Evolutionary conservation across 2,113 vertebrate species (phyloP).

Genomic region (Electrona antarctica): DNA sequence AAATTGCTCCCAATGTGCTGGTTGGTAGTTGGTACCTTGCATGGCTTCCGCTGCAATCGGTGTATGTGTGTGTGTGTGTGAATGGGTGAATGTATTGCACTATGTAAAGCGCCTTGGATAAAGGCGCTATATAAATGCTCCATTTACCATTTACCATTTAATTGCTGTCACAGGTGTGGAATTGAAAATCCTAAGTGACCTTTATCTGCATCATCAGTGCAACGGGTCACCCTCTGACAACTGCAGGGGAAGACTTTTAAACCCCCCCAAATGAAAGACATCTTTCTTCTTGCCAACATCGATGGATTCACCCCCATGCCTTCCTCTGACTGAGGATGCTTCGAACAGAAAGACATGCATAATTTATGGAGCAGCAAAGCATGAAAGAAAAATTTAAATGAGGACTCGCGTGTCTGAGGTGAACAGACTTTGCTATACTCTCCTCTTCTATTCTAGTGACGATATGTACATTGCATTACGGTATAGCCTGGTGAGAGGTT

Average conservation of each 20-base stretch:
- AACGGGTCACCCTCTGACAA: conserved; percentile 30
- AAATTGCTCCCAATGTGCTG: too few species aligned
- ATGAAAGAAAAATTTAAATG: conserved; percentile 47
- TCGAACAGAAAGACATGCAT: conserved; percentile 59
- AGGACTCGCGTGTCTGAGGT: conserved; percentile 43
- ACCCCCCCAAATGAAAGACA: background rate
- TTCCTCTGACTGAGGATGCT: conserved; percentile 49
- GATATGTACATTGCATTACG: background rate
- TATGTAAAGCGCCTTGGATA: too few species aligned
- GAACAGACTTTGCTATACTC: conserved; percentile 23
- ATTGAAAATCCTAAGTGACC: conserved; percentile 4
- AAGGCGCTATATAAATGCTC: too few species aligned
- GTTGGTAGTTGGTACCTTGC: too few species aligned
- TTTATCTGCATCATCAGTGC: too few species aligned
- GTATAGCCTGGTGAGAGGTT: conserved; percentile 9
- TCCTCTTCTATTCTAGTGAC: conserved; percentile 14
- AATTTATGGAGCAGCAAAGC: conserved; percentile 61
- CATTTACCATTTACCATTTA: too few species aligned
- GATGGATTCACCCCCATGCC: conserved; percentile 53
- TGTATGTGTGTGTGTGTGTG: too few species aligned
- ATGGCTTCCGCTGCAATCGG: too few species aligned
- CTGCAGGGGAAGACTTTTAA: conserved; percentile 6
- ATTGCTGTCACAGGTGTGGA: background rate
- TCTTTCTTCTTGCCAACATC: conserved; percentile 38
- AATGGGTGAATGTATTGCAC: too few species aligned